Evolutionary conservation across 2,113 vertebrate genomes (phyloP).

Genomic region (Lycaon pictus): DNA sequence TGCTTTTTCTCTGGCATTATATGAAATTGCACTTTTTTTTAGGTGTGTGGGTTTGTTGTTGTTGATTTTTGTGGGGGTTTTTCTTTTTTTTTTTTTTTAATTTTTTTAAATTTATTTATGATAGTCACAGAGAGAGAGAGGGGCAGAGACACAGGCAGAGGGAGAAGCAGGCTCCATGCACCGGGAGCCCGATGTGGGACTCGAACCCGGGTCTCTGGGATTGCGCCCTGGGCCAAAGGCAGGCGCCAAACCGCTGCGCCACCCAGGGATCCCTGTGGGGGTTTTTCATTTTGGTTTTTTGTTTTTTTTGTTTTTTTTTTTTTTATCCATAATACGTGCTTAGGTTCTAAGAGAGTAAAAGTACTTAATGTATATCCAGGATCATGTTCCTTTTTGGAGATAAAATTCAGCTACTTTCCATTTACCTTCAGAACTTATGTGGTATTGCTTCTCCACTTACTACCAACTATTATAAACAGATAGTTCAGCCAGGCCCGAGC

Average conservation of each 20-base stretch:
- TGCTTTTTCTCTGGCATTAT: neutral
- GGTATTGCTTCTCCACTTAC: neutral
- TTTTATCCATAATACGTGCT: neutral
- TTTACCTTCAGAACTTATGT: neutral
- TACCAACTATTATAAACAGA: neutral
- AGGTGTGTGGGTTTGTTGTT: neutral
- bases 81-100: neutral
- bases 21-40: neutral
- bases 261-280: too few relatives aligned
- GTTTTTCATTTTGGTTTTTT: too few relatives aligned
- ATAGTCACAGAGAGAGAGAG: too few relatives aligned
- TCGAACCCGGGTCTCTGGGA: too few relatives aligned
- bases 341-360: slow-evolving; percentile 43
- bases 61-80: too few relatives aligned
- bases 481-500: neutral
- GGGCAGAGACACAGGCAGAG: too few relatives aligned
- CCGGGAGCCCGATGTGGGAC: too few relatives aligned
- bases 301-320: neutral
- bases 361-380: neutral
- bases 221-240: too few relatives aligned
- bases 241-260: too few relatives aligned
- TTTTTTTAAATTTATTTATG: too few relatives aligned
- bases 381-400: neutral
- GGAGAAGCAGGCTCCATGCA: too few relatives aligned
- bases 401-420: neutral